Base-by-base conservation (phyloP, 2,797 vertebrate genomes). In the Hydrophis major region DNA sequence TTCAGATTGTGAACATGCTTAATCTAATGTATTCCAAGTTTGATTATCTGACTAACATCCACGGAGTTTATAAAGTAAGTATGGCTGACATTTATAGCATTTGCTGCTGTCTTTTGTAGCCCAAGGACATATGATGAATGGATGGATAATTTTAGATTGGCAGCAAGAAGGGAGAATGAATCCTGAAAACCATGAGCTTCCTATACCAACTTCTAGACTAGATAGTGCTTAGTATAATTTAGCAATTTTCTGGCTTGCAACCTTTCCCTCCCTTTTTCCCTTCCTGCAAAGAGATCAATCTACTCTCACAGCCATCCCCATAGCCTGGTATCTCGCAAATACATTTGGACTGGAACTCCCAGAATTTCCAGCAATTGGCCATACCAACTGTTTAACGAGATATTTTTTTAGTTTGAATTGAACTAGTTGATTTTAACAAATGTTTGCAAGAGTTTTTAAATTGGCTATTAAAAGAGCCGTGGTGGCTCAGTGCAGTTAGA, bases 1-100 rank as follows among this genome's bases (percentile, higher is more conserved):
- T 98, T 90, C 96, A 97, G 42, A 98, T 96, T 1, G 98, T 98
- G 87, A 97, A 98, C 93, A 98, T 98, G 98, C 97, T 98, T 56
- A 98, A 98, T 92, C 97, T 96, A 93, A 97, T 98, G 97, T 98
- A 98, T 97, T 98, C 98, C 88, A 98, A 92, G 95, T 98, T 98
- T 89, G 98, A 98, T 96, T 95, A 90, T 2, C 96, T 98, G 92
- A 98, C 97, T 86, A 98, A 42, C 1, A 86, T 98, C 83, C 98
- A 98, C 0, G 94, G 95, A 7, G 97, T 98, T 92, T 98, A 98
- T 95, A 98, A 98, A 97, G 97, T 98, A 96, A 96, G 95, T 37
- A 1, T 61, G 69, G 92, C 22, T 42, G 20, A 86, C 22, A n/a
- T 14, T 13, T 92, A 7, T 25, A 47, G 63, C 32, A 69, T 55